These are phyloP conservation scores for Ochotona curzoniae DNA, from an alignment of 2,113 vertebrate genomes.

Conservation along the genomic window DNA sequence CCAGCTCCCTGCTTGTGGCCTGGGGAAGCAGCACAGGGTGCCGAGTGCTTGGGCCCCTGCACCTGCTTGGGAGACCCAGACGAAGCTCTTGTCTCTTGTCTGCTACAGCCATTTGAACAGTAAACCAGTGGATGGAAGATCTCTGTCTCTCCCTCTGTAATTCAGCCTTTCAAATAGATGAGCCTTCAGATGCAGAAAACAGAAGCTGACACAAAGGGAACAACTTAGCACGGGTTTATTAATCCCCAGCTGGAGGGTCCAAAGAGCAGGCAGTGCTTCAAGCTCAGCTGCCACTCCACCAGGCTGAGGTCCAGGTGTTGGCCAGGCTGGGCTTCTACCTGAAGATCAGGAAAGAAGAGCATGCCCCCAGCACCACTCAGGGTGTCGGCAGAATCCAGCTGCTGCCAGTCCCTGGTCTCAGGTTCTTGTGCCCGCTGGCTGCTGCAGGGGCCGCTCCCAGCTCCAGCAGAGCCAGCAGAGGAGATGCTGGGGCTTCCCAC, in stretches of 20 bases:
- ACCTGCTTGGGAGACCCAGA: too few species aligned
- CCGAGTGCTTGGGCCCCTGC: too few species aligned
- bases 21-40: too few species aligned
- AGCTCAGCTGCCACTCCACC: background rate
- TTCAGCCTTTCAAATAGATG: too few species aligned
- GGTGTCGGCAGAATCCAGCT: background rate
- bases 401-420: accelerated
- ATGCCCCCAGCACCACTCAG: background rate
- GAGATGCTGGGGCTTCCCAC: background rate
- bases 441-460: background rate
- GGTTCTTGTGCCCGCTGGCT: background rate
- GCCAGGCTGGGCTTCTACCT: background rate
- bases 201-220: background rate
- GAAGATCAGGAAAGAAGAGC: background rate
- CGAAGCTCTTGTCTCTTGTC: too few species aligned
- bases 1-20: too few species aligned
- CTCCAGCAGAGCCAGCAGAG: background rate
- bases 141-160: background rate
- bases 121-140: too few species aligned
- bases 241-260: background rate
- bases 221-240: slow-evolving; percentile 51
- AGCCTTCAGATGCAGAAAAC: too few species aligned
- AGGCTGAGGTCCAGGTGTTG: background rate
- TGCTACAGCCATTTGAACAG: too few species aligned
- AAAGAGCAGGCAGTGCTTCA: background rate